phyloP scores from a whole-genome alignment of 2,113 vertebrate species.

The Ranitomeya imitator region DNA sequence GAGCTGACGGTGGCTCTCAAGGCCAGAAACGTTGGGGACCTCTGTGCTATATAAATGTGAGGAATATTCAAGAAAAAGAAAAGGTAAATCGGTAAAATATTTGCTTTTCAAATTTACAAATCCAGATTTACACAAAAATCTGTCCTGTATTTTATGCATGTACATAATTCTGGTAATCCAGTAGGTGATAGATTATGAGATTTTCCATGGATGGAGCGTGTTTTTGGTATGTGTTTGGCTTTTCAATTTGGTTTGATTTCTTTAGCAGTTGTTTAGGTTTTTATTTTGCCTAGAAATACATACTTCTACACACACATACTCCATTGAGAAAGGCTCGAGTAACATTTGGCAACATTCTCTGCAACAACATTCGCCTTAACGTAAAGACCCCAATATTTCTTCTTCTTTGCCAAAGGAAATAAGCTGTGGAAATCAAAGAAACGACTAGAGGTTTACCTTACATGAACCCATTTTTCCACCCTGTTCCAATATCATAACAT shows the following conservation, averaged over 20 bases:
- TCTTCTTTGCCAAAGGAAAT: constrained; percentile 41
- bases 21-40: too few species aligned
- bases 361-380: constrained; percentile 45
- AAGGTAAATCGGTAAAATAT: background rate
- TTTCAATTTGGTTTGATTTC: constrained; percentile 52
- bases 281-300: constrained; percentile 33
- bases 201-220: background rate
- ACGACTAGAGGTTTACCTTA: constrained; percentile 51
- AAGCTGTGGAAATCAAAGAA: constrained; percentile 47
- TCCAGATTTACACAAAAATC: background rate
- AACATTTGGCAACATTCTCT: constrained; percentile 35
- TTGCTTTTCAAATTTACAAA: background rate
- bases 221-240: background rate
- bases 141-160: background rate
- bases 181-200: background rate
- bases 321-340: constrained; percentile 37
- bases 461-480: constrained; percentile 51
- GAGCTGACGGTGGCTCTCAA: too few species aligned
- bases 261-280: constrained; percentile 39
- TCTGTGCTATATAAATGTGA: too few species aligned
- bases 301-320: constrained; percentile 18
- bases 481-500: constrained; percentile 51
- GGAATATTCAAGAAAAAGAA: background rate
- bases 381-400: constrained; percentile 43
- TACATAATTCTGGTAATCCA: background rate